phyloP scores from a whole-genome alignment of 2,797 vertebrate species.

The Novumbra hubbsi region DNA sequence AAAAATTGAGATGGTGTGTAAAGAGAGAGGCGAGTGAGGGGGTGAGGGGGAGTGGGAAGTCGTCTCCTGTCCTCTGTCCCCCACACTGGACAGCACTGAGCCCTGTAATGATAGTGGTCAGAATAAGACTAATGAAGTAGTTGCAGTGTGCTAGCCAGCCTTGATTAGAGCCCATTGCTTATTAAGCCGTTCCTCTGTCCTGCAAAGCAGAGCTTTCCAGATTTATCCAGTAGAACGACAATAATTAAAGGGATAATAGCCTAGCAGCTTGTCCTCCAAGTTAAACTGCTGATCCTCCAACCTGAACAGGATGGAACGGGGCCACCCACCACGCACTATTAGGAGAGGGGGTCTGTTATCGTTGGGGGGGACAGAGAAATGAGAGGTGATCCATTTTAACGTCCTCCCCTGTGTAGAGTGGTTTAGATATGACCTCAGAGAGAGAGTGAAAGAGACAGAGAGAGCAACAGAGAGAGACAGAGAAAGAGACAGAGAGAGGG shows the following conservation, averaged over 20 bases:
- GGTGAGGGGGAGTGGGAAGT: background rate
- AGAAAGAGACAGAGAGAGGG: no score
- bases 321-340: background rate
- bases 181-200: conserved; percentile 35
- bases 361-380: conserved; percentile 43
- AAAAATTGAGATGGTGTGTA: background rate
- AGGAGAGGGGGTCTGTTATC: background rate
- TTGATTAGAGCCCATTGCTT: conserved; percentile 44
- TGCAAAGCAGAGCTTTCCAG: conserved; percentile 34
- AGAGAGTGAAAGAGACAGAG: conserved; percentile 20
- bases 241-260: conserved; percentile 57
- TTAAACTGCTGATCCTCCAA: background rate
- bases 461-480: no score
- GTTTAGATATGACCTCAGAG: conserved; percentile 2
- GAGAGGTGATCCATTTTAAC: conserved; percentile 55
- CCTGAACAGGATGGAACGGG: conserved; percentile 16
- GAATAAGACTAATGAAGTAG: no score
- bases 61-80: background rate
- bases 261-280: conserved; percentile 35
- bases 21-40: conserved; percentile 4
- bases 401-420: conserved; percentile 20
- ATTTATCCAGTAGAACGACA: conserved; percentile 34
- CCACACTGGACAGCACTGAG: no score
- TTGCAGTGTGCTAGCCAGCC: background rate
- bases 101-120: no score